Evolutionary conservation across 2,113 vertebrate species (phyloP).

Genomic region (Sebastes fasciatus): DNA sequence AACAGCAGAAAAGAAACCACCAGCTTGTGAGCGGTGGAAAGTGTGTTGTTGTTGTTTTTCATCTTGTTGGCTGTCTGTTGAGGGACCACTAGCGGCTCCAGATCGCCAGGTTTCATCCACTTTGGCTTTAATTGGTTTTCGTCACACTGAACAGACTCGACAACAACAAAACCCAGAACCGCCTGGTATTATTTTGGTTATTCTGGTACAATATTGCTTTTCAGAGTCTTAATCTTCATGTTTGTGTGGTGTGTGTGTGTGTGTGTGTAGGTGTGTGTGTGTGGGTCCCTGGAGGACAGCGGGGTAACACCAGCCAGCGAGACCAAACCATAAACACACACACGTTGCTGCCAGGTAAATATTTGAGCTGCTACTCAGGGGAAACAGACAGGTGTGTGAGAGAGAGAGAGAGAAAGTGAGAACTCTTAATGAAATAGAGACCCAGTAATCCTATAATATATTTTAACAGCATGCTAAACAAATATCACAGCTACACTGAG

Average conservation of each 20-base stretch:
- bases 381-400: conserved; percentile 42
- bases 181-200: neutral
- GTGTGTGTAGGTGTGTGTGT: neutral
- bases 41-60: no score
- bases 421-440: neutral
- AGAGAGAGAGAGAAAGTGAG: neutral
- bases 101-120: neutral
- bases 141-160: neutral
- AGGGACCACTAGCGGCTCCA: neutral
- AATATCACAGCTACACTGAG: neutral
- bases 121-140: neutral
- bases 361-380: conserved; percentile 53
- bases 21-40: no score
- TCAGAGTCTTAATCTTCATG: conserved; percentile 16
- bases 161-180: neutral
- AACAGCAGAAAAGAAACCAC: no score
- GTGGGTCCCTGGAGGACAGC: conserved; percentile 13
- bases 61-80: neutral
- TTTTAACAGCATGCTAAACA: conserved; percentile 18
- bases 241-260: neutral
- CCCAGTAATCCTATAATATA: conserved; percentile 11
- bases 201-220: conserved; percentile 2
- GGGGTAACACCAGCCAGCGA: conserved; percentile 20
- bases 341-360: conserved; percentile 48
- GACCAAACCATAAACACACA: conserved; percentile 33